Evolutionary conservation across 2,113 vertebrate genomes (phyloP).

Genomic region (Lynx canadensis): DNA sequence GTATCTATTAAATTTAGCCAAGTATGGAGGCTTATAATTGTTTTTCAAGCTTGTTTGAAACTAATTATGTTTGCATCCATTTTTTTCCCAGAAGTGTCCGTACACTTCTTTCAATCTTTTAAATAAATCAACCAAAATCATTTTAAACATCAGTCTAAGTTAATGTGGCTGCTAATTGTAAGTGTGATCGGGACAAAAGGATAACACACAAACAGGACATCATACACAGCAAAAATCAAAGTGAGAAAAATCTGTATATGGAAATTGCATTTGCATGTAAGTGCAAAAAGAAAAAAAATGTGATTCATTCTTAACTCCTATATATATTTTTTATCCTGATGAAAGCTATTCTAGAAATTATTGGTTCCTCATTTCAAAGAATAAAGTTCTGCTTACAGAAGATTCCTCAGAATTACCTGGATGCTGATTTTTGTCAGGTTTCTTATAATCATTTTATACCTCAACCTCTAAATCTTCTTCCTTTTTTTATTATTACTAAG

Average conservation of each 20-base stretch:
- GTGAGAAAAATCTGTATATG: background rate
- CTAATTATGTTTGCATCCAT: background rate
- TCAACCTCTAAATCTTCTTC: background rate
- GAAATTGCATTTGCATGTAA: background rate
- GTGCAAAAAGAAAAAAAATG: background rate
- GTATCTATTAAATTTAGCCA: background rate
- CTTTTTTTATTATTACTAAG: constrained; percentile 3
- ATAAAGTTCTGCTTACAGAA: background rate
- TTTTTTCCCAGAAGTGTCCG: background rate
- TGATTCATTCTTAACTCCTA: background rate
- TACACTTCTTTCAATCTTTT: background rate
- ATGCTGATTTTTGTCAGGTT: background rate
- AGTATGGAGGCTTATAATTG: background rate
- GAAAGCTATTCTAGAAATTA: constrained; percentile 44
- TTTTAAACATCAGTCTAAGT: background rate
- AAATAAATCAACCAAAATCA: background rate
- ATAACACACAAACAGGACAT: background rate
- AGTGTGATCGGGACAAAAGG: background rate
- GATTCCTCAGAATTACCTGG: background rate
- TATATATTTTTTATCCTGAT: background rate
- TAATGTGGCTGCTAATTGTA: constrained; percentile 20
- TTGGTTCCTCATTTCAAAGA: background rate
- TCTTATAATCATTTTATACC: background rate
- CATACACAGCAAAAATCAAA: background rate
- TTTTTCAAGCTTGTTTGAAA: background rate